phyloP scores from a whole-genome alignment of 2,113 vertebrate genomes.

The Ageneiosus marmoratus region DNA sequence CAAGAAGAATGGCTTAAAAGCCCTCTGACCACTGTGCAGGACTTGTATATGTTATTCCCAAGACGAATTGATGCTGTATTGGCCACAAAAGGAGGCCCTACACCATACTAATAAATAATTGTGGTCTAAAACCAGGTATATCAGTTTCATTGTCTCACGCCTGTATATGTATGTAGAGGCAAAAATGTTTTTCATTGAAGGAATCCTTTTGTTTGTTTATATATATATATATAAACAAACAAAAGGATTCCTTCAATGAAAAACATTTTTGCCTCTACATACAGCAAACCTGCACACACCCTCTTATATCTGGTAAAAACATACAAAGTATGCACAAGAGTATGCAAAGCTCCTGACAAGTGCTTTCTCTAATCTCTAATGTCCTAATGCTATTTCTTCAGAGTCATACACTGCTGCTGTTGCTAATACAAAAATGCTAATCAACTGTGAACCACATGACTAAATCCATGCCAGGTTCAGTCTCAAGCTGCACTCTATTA shows the following conservation, averaged over 20 bases:
- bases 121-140: too few species aligned
- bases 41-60: too few species aligned
- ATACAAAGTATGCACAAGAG: neutral
- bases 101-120: too few species aligned
- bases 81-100: too few species aligned
- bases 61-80: too few species aligned
- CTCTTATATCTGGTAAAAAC: neutral
- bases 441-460: neutral
- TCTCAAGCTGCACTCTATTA: neutral
- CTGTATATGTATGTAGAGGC: neutral
- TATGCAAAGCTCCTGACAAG: neutral
- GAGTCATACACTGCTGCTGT: neutral
- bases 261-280: neutral
- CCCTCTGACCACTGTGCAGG: too few species aligned
- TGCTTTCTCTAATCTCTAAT: conserved; percentile 19
- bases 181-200: neutral
- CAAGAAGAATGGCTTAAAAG: too few species aligned
- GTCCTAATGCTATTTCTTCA: neutral
- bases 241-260: neutral
- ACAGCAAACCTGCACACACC: neutral
- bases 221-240: too few species aligned
- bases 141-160: too few species aligned
- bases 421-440: neutral
- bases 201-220: too few species aligned
- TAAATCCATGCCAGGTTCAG: conserved; percentile 11